These are phyloP conservation scores for Karalla daura DNA, from an alignment of 2,797 vertebrate species.

Conservation along the genomic window DNA sequence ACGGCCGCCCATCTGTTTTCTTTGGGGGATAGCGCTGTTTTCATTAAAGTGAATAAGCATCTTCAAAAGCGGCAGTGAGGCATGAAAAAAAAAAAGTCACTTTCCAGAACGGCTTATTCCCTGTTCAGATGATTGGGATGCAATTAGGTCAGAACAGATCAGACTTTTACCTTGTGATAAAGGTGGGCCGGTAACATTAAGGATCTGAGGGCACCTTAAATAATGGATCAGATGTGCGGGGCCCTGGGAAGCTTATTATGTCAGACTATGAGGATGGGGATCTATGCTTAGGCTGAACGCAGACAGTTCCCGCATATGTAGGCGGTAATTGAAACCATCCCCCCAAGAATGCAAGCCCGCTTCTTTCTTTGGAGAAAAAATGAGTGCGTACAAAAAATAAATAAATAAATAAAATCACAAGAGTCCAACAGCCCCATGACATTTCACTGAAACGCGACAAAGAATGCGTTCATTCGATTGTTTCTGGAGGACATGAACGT, in stretches of 20 bases:
- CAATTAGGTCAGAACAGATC: constrained; percentile 77
- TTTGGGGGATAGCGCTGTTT: constrained; percentile 74
- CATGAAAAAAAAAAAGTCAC: constrained; percentile 70
- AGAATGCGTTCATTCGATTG: no score
- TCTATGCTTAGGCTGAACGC: constrained; percentile 48
- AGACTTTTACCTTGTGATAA: constrained; percentile 56
- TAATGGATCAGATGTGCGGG: constrained; percentile 68
- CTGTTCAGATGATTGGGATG: constrained; percentile 65
- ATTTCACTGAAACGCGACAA: no score
- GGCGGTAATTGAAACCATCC: constrained; percentile 55
- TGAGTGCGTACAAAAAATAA: constrained; percentile 2
- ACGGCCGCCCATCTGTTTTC: constrained; percentile 78
- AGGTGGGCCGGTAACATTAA: constrained; percentile 45
- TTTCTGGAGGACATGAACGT: no score
- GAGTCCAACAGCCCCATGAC: no score
- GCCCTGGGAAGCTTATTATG: constrained; percentile 69
- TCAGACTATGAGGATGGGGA: constrained; percentile 46
- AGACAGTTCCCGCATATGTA: constrained; percentile 52
- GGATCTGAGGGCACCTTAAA: constrained; percentile 70
- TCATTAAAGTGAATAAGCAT: constrained; percentile 75
- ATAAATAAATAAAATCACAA: no score
- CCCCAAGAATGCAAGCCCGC: no score
- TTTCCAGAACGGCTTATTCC: constrained; percentile 68
- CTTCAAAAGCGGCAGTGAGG: constrained; percentile 71
- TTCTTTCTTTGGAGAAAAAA: neutral